Evolutionary conservation across 1,140 invertebrate genomes (phyloP).

Genomic region (Scaptomyza hsui): DNA sequence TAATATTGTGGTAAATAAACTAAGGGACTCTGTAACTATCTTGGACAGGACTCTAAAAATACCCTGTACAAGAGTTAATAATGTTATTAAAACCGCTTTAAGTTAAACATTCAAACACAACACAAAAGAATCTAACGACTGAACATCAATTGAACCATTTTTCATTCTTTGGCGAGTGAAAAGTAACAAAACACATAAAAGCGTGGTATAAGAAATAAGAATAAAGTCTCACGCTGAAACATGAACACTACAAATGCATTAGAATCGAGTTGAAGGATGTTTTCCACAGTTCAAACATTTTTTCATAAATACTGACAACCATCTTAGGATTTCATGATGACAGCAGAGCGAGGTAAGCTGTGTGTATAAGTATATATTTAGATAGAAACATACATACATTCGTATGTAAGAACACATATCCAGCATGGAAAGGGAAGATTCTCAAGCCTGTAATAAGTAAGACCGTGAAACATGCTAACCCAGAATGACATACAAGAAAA

Average conservation of each 20-base stretch:
- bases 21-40: background rate
- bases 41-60: background rate
- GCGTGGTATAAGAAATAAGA: conserved; percentile 21
- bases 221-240: conserved; percentile 12
- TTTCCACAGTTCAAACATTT: conserved; percentile 52
- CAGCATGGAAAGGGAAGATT: conserved; percentile 5
- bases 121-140: too few species aligned
- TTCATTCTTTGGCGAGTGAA: conserved; percentile 2
- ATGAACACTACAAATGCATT: conserved; percentile 55
- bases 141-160: background rate
- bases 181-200: background rate
- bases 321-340: conserved; percentile 54
- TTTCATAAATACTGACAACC: conserved; percentile 46
- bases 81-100: background rate
- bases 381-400: conserved; percentile 9
- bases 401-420: background rate
- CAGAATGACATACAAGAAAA: conserved; percentile 39
- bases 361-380: conserved; percentile 27
- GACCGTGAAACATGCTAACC: conserved; percentile 49
- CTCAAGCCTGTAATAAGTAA: conserved; percentile 38
- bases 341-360: conserved; percentile 50
- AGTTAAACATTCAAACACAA: background rate
- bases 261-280: conserved; percentile 48
- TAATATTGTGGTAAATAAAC: conserved; percentile 19
- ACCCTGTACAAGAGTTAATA: conserved; percentile 10